phyloP scores from a whole-genome alignment of 2,797 vertebrate species.

The Amphiprion clarkii region DNA sequence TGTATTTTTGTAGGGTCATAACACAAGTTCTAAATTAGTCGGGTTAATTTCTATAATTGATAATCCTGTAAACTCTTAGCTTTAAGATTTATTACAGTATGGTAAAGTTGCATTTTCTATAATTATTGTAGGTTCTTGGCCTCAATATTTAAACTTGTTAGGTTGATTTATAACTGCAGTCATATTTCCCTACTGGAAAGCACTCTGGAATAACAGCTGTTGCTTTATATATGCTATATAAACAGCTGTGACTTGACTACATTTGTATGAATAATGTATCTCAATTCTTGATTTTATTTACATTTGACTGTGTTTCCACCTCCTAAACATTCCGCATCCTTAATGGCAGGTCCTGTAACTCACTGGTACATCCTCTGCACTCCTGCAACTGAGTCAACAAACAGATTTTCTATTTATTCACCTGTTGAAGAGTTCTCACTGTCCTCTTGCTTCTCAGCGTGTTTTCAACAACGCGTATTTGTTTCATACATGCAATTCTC shows the following conservation, averaged over 20 bases:
- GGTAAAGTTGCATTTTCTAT: too few species aligned
- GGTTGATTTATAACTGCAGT: too few species aligned
- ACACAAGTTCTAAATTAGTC: too few species aligned
- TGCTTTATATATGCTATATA: too few species aligned
- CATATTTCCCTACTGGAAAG: too few species aligned
- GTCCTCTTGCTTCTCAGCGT: neutral
- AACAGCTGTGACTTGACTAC: neutral
- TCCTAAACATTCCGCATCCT: neutral
- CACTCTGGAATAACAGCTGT: too few species aligned
- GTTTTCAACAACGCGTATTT: neutral
- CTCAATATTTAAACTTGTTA: too few species aligned
- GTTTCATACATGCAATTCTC: conserved; percentile 8
- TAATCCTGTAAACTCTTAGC: too few species aligned
- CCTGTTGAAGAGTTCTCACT: neutral
- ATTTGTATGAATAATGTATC: conserved; percentile 10
- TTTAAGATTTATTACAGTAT: too few species aligned
- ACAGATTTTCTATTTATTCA: neutral
- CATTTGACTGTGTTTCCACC: neutral
- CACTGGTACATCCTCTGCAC: neutral
- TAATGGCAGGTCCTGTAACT: neutral
- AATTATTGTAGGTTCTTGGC: too few species aligned
- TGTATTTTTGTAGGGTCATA: too few species aligned
- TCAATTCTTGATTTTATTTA: neutral
- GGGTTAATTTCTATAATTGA: too few species aligned
- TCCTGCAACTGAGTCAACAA: neutral